These are phyloP conservation scores for Gnathonemus longibarbis DNA, from an alignment of 2,113 vertebrate genomes.

Conservation along the genomic window DNA sequence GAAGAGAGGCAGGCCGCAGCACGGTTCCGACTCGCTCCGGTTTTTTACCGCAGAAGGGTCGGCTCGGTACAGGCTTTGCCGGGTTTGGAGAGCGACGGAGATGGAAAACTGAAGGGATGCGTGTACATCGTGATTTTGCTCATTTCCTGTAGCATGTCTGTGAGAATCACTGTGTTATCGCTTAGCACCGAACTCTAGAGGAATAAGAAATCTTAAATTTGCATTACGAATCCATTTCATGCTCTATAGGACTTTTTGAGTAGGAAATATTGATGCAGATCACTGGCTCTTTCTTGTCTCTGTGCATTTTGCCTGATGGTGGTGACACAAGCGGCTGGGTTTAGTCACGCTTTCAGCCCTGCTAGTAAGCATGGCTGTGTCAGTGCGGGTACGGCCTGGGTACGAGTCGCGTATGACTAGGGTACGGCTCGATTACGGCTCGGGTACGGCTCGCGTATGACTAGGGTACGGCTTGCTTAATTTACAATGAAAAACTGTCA, in stretches of 20 bases:
- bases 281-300: background rate
- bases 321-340: background rate
- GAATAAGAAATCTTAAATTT: background rate
- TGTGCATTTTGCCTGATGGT: background rate
- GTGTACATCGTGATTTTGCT: background rate
- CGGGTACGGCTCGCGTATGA: background rate
- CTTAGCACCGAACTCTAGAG: background rate
- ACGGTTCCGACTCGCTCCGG: background rate
- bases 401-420: background rate
- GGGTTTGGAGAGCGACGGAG: background rate
- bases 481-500: background rate
- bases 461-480: background rate
- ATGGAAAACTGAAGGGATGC: background rate
- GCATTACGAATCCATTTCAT: background rate
- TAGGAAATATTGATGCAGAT: background rate
- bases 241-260: background rate
- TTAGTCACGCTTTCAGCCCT: background rate
- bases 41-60: background rate
- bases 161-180: background rate
- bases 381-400: background rate
- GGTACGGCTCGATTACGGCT: too few species aligned
- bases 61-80: background rate
- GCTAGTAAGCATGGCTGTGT: background rate
- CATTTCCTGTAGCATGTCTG: background rate
- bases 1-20: background rate